Base-by-base conservation (phyloP, 2,888 invertebrate species). In the Dryococelus australis region DNA sequence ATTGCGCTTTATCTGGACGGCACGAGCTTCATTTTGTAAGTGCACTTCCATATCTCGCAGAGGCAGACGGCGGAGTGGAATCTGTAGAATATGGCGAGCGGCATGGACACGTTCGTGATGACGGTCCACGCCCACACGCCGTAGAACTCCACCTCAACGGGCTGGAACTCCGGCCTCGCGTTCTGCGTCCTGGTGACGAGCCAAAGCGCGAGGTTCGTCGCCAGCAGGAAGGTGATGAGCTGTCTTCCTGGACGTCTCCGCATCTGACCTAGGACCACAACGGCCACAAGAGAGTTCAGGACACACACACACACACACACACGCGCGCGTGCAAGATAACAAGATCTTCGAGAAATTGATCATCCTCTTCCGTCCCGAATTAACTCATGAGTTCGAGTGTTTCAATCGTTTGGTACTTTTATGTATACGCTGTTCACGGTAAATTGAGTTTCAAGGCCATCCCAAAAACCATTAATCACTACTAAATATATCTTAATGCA, bases 71-170 rank as follows among this genome's bases (percentile, higher is more conserved):
- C 98, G 84, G 98, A 98, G 92, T 98, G 98, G 93, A 98, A 98
- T 88, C 98, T 94, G 93, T 98, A 98, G 93, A 98, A 98, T 89
- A 98, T 98, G 0, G 98, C 98, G 85, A 95, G 91, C 0, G 98
- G 98, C 96, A 98, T 97, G 0, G 97, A 97, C 2, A 98, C 97
- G 91, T 98, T 98, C 0, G 97, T 98, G 88, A 98, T 98, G 88
- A 98, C 98, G 24, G 98, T 98, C 98, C 98, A 98, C 53, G 98
- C 98, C 98, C 97, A 98, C 79, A 97, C 93, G 0, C 98, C 98
- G 91, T 97, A 98, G 93, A 98, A 98, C 91, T 97, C 96, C 89
- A 98, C 93, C 92, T 98, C 98, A 80, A 98, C 96, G 10, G 98
- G 98, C 92, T 98, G 97, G 10, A 97, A 97, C 91, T 98, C 98